Percentiles rank a stretch among this genome's conserved stretches.
phyloP scores from a whole-genome alignment of 2,113 vertebrate genomes.

The Orycteropus afer region DNA sequence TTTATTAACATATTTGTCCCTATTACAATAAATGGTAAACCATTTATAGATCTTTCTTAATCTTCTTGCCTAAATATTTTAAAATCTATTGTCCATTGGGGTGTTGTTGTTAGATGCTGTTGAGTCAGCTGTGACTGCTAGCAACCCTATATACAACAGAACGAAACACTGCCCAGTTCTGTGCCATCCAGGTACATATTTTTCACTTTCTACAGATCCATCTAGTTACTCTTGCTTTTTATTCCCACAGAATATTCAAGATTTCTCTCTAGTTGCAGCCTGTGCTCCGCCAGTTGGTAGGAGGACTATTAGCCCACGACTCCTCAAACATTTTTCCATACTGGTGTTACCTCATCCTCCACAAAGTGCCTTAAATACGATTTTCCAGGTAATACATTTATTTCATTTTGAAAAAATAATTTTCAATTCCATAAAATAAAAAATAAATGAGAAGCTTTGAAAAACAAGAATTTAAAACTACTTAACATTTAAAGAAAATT shows the following conservation, averaged over 20 bases:
- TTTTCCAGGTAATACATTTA: conserved; percentile 76
- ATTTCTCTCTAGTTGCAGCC: conserved; percentile 78
- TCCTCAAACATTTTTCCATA: conserved; percentile 81
- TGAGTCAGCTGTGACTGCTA: too few relatives aligned
- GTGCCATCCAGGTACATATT: not conserved
- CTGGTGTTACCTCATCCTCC: conserved; percentile 81
- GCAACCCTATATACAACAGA: too few relatives aligned
- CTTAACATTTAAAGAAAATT: not conserved
- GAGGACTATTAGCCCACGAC: conserved; percentile 72
- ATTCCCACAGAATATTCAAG: conserved; percentile 72
- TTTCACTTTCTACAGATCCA: not conserved
- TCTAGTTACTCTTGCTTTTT: not conserved
- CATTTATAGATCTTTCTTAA: not conserved
- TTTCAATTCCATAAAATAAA: not conserved
- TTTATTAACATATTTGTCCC: not conserved
- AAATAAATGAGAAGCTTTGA: not conserved
- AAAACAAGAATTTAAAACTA: not conserved
- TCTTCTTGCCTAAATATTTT: not conserved
- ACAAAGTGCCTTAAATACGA: conserved; percentile 69
- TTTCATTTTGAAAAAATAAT: not conserved
- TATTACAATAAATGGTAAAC: not conserved
- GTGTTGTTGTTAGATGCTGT: too few relatives aligned
- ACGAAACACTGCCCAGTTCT: too few relatives aligned
- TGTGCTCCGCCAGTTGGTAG: conserved; percentile 64
- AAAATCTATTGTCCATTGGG: not conserved